Conservation (phyloP, 2,797 vertebrate genomes). For the Onychomys arenicola region DNA sequence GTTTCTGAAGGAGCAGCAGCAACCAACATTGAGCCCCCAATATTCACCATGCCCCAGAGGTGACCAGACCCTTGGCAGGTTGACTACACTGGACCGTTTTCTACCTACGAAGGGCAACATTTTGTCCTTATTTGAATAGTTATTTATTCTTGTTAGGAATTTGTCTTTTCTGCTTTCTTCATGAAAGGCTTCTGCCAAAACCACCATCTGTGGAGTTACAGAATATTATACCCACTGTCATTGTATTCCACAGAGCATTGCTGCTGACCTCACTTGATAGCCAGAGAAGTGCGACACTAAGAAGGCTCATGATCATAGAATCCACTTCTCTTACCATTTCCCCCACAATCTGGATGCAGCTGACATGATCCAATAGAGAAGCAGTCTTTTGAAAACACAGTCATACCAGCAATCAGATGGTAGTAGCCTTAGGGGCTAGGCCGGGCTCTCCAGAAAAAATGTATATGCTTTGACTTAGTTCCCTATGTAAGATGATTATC, state of each 20-base stretch:
- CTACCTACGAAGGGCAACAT: neutral
- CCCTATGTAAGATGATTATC: neutral
- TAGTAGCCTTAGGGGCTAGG: neutral
- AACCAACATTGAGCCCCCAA: neutral
- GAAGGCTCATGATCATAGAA: too few species aligned
- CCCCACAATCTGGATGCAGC: neutral
- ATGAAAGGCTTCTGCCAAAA: neutral
- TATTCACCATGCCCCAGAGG: neutral
- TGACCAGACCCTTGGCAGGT: too few species aligned
- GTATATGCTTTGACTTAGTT: neutral
- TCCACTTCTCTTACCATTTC: neutral
- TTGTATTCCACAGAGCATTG: neutral
- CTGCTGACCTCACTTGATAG: neutral
- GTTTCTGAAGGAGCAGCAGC: neutral
- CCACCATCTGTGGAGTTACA: neutral
- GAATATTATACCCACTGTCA: neutral
- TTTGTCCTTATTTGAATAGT: neutral
- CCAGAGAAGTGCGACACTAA: neutral
- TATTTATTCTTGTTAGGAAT: neutral
- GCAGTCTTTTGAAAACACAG: neutral
- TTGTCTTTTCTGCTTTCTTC: neutral
- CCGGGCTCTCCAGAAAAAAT: neutral
- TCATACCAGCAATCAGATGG: neutral
- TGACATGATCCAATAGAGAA: neutral
- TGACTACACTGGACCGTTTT: neutral